Base-by-base conservation (phyloP, 2,888 invertebrate genomes). In the Camponotus fellah region DNA sequence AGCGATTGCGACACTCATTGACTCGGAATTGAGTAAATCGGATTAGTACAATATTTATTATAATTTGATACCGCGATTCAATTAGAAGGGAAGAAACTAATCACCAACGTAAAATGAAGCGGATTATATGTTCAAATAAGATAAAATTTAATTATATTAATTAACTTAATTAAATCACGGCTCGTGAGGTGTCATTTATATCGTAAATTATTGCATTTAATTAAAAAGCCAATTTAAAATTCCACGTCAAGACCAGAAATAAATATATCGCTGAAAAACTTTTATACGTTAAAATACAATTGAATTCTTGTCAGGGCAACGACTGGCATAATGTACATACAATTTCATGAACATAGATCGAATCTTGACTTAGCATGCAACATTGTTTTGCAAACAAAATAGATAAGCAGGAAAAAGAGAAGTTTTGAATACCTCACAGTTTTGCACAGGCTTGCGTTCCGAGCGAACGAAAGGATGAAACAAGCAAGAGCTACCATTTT, bases 341-440 rank as follows among this genome's bases (percentile, higher is more conserved):
- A 46, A 46, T 80, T 72, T 60, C 17, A 17, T 10, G 12, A 37
- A 37, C 17, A 69, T 17, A 46, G 34, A 72, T 80, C 34, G 17
- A 43, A 46, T 71, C 71, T 46, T 37, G 77, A 71, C 10, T 12
- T 72, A 10, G n/a, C 46, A 46, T 21, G 8, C 46, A 21, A 46
- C 9, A 12, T 72, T 60, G 60, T 72, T 58, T 72, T 72, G n/a
- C 37, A 60, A 60, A 72, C 12, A 46, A 46, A 60, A 72, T 10
- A 60, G 58, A 72, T 43, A n/a, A 43, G 34, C 34, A 0, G 26
- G 34, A 9, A 12, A 17, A 21, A 58, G 43, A 71, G 32, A 79
- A 80, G 60, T 80, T 79, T 17, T 46, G 40, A 32, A 58, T 37
- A 56, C 32, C 34, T 60, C 34, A 56, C 32, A 77, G 32, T 68